Evolutionary conservation across 35 echinoderm and acorn worm genomes (phyloP), one percentile per base, ranked within the genome.

Genomic region (Ophiothrix spiculata): DNA sequence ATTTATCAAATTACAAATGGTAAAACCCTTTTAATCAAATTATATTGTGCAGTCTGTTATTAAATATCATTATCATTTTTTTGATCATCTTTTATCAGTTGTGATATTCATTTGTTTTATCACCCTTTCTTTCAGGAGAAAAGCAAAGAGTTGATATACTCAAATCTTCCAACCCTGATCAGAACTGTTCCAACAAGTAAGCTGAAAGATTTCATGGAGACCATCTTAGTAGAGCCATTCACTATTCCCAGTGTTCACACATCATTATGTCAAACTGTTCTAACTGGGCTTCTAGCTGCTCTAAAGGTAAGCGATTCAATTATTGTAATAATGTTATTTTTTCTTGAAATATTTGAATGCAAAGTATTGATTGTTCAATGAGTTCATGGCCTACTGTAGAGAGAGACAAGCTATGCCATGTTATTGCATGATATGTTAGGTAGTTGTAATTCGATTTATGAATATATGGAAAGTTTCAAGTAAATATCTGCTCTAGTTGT

Each of bases 151-250:
- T 37, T 64, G 32, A 37, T 84, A 32, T 84, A 64, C 36, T 28
- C 25, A 6, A 33, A 33, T 60, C 17, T 84, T 17, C 49, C 81
- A 16, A 25, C 49, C 0, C 37, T 84, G 10, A 64, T 84, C n/a
- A 60, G 54, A 84, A 56, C 49, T 84, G 32, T 84, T 4, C 81
- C 81, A 17, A 29, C 42, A 14, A 84, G 33, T 60, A 84, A 84
- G 69, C 81, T 84, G 32, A 84, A 84, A 60, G 0, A 31, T 0
- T 84, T 84, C 31, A 36, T 84, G 23, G 81, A 84, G 56, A 84
- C 32, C 14, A 37, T 14, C 81, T 28, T 84, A 28, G 33, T 84
- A 34, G 81, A 84, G 81, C 81, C 81, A 14, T 84, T 84, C 33
- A 54, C 46, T 17, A 35, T 64, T 15, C 35, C 35, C 0, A 56